Evolutionary conservation across 2,113 vertebrate species (phyloP), one percentile per base, ranked within the genome.

Genomic region (Phylloscopus whistleri): DNA sequence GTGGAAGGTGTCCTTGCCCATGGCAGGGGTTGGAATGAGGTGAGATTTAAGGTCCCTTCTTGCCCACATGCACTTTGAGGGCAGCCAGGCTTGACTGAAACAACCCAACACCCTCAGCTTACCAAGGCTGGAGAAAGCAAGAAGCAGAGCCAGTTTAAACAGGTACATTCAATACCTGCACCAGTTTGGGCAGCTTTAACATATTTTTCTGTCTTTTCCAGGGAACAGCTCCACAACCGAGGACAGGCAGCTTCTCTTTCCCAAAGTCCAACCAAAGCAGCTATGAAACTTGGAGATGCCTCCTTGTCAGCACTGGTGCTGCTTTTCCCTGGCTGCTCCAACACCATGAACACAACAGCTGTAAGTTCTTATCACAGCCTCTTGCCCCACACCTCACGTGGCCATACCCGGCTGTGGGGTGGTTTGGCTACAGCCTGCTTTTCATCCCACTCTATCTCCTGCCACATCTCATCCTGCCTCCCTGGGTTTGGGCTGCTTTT

Each of bases 401-500:
- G 62, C 85, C 23, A 24, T 22, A 35, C 48, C 52, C 76, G 89
- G 26, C 68, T 31, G 44, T n/a, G 4, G 7, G 60, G 64, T 48
- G 72, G 44, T 49, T 94, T 82, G 80, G 84, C 75, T 84, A 10
- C 64, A 60, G 43, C 58, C 80, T 56, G 14, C 37, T 44, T 78
- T 56, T 67, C 66, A 91, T 31, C 46, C 51, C 48, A 8, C 58
- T 48, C 74, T 68, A 63, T 79, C 82, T 78, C 21, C 68, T 84
- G 81, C 79, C 82, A 46, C 82, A 90, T 88, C 79, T 95, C 90
- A 26, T 31, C 67, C 75, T 51, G 48, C 30, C 68, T 87, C 68
- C 79, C 43, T 16, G 21, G 41, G 44, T 73, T 87, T 44, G 26
- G 9, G 66, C 69, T 63, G 56, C 66, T 67, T 88, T 55, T 67